Evolutionary conservation across 2,888 invertebrate species (phyloP), one percentile per base, ranked within the genome.

Genomic region (Plemyria rubiginata): DNA sequence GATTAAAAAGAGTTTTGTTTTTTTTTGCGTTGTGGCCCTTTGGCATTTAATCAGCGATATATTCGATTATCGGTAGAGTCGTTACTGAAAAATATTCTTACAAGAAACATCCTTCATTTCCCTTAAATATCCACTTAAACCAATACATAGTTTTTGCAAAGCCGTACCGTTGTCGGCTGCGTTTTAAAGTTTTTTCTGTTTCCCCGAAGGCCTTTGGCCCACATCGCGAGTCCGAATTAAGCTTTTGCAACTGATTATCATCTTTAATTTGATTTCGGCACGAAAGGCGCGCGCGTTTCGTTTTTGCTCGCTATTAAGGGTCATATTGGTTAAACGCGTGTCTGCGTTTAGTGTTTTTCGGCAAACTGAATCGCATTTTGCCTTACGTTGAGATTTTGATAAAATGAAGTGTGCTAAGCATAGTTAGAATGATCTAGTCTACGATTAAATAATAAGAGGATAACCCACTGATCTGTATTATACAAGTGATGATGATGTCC

Each of bases 191-290:
- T 80, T 84, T 82, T 80, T 74, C 70, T 53, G 68, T 70, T 86
- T 85, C 85, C 78, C 55, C 70, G 85, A 84, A 86, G 70, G 72
- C 67, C 66, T 75, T 72, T 67, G 67, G 70, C 63, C 41, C 54
- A 57, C 50, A 46, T 60, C 51, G 55, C 16, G 41, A 54, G 40
- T 49, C 40, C 72, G 82, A 84, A 82, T 83, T 81, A 83, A 82
- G 84, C 84, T 83, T 83, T 82, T 75, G 80, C 71, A 75, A 79
- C 74, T 82, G 80, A 84, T 86, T 85, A 85, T 82, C 80, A 80
- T 84, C 79, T 81, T 83, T 85, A 85, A 84, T 81, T 85, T 80
- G 79, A 74, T 75, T 77, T 75, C 72, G 74, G 71, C 85, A 85
- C 84, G 85, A 77, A 22, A 81, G 67, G 68, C 67, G 60, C 67